Percentiles rank a stretch among this genome's conserved stretches.
Conservation (phyloP, 2,113 vertebrate genomes). For the Pterophyllum scalare region DNA sequence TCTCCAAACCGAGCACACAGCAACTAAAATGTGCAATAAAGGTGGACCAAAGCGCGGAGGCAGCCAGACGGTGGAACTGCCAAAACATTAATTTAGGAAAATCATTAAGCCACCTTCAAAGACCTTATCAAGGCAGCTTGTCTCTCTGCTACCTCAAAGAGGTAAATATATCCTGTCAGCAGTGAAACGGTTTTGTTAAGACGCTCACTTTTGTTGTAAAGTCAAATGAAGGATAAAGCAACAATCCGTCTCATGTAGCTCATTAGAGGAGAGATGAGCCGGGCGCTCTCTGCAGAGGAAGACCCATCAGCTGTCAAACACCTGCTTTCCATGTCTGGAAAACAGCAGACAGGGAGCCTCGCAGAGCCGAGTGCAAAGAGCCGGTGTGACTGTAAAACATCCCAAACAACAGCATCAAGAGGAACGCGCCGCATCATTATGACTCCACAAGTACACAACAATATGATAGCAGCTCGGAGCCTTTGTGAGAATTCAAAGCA, state of each 20-base stretch:
- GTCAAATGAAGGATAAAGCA: conserved; percentile 77
- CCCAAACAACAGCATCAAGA: conserved; percentile 54
- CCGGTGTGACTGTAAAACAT: conserved; percentile 44
- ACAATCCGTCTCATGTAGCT: conserved; percentile 60
- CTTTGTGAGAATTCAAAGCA: conserved; percentile 26
- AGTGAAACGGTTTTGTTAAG: conserved; percentile 54
- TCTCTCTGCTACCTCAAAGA: conserved; percentile 46
- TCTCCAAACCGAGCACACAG: conserved; percentile 40
- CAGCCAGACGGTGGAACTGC: conserved; percentile 54
- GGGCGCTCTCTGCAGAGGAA: conserved; percentile 50
- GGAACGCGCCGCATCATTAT: conserved; percentile 15
- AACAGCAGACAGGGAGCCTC: conserved; percentile 41
- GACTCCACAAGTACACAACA: conserved; percentile 14
- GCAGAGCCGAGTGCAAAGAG: conserved; percentile 48
- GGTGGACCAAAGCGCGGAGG: conserved; percentile 9
- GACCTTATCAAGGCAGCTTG: conserved; percentile 48
- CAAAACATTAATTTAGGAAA: conserved; percentile 68
- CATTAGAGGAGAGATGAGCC: conserved; percentile 72
- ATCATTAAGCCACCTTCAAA: conserved; percentile 60
- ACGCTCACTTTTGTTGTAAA: conserved; percentile 64
- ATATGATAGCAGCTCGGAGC: background rate
- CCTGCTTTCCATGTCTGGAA: conserved; percentile 63
- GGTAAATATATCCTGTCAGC: conserved; percentile 52
- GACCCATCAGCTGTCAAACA: conserved; percentile 73
- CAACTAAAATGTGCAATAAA: conserved; percentile 45